Evolutionary conservation across 2,797 vertebrate species (phyloP).

Genomic region (Acanthiza pusilla): DNA sequence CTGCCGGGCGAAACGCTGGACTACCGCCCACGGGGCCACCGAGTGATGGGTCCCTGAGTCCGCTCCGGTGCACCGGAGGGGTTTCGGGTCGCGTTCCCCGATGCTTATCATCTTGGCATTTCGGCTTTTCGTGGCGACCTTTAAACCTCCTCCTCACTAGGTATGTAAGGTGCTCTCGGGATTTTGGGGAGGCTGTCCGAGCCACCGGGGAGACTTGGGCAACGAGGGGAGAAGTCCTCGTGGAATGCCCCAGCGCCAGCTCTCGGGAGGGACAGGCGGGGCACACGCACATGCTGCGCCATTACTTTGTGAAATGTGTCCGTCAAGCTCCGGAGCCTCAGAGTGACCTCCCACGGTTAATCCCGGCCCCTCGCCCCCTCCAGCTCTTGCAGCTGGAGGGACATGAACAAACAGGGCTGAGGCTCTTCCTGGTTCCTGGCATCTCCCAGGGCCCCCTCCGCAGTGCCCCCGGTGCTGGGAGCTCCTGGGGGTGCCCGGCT

Average conservation of each 20-base stretch:
- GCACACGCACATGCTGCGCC: background rate
- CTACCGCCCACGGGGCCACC: background rate
- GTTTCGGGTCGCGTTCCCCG: background rate
- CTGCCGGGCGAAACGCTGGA: background rate
- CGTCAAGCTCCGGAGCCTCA: background rate
- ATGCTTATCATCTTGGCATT: background rate
- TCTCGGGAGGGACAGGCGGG: background rate
- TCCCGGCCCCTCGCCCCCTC: background rate
- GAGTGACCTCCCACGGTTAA: background rate
- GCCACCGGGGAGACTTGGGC: no score
- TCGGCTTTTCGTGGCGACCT: background rate
- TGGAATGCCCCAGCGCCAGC: background rate
- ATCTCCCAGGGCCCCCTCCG: background rate
- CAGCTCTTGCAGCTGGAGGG: background rate
- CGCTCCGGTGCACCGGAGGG: background rate
- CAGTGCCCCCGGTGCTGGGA: background rate
- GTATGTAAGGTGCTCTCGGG: background rate
- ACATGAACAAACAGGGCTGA: background rate
- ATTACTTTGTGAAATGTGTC: background rate
- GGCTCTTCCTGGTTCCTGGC: background rate
- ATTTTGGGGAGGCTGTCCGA: background rate
- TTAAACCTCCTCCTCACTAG: rapidly evolving
- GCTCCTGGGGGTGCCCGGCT: no score
- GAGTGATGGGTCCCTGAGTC: background rate
- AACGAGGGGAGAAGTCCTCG: background rate